phyloP scores from a whole-genome alignment of 1,140 invertebrate species.

The Mya arenaria region DNA sequence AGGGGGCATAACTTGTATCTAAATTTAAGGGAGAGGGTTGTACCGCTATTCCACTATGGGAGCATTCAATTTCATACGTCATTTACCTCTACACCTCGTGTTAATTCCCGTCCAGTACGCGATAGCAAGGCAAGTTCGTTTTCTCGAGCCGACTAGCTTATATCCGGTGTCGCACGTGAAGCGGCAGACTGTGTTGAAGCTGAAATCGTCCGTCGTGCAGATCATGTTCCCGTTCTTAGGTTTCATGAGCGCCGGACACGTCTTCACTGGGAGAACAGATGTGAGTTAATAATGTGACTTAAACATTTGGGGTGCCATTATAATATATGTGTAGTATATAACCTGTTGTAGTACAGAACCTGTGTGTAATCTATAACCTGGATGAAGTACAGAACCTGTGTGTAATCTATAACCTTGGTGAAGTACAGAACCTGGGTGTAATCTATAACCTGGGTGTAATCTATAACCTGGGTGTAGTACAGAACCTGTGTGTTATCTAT shows the following conservation, averaged over 20 bases:
- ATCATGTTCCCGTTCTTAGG: conserved; percentile 85
- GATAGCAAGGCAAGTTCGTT: conserved; percentile 86
- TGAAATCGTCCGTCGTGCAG: conserved; percentile 84
- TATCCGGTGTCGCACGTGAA: conserved; percentile 86
- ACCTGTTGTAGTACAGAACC: neutral
- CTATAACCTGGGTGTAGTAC: neutral
- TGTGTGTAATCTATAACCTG: neutral
- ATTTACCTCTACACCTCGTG: conserved; percentile 86
- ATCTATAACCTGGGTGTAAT: neutral
- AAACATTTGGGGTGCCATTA: neutral
- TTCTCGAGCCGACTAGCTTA: conserved; percentile 85
- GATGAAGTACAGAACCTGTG: neutral
- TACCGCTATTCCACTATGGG: neutral
- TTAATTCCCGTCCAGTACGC: conserved; percentile 87
- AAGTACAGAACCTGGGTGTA: neutral
- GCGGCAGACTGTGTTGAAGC: conserved; percentile 86
- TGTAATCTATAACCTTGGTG: neutral
- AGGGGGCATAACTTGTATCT: neutral
- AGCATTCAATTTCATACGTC: neutral
- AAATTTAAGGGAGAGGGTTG: neutral
- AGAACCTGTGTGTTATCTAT: neutral
- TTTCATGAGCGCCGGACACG: conserved; percentile 83
- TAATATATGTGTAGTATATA: neutral
- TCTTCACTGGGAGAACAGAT: conserved; percentile 83
- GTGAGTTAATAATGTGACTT: neutral